phyloP scores from a whole-genome alignment of 2,888 invertebrate species.

The Lasioglossum leucozonium region DNA sequence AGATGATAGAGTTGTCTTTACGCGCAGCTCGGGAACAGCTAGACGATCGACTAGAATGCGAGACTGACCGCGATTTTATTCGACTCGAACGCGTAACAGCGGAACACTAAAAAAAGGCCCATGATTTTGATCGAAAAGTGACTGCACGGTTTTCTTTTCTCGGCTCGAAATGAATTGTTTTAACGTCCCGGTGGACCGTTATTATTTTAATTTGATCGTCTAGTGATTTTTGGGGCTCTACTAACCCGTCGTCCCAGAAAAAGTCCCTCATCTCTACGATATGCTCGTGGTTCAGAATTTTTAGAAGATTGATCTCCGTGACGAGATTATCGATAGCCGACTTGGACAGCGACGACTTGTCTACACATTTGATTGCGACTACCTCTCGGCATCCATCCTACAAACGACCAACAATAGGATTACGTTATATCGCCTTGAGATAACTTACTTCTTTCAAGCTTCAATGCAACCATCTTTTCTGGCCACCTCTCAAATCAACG shows the following conservation, averaged over 20 bases:
- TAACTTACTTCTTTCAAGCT: constrained; percentile 50
- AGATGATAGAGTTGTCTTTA: constrained; percentile 21
- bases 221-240: constrained; percentile 43
- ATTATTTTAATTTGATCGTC: not conserved
- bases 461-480: constrained; percentile 47
- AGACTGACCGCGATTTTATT: not conserved
- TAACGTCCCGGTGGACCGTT: not conserved
- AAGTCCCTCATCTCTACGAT: constrained; percentile 94
- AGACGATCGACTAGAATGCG: not conserved
- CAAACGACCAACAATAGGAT: constrained; percentile 66
- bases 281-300: constrained; percentile 91
- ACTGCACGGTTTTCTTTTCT: not conserved
- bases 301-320: constrained; percentile 92
- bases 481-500: constrained; percentile 45
- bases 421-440: constrained; percentile 58
- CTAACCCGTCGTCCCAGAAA: constrained; percentile 90
- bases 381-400: constrained; percentile 88
- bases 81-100: not conserved
- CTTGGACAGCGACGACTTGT: constrained; percentile 89
- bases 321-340: constrained; percentile 92
- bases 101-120: not conserved
- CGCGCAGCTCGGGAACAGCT: not conserved
- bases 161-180: not conserved
- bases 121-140: not conserved
- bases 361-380: constrained; percentile 93